These are phyloP conservation scores for Smithornis capensis DNA, from an alignment of 2,113 vertebrate species.

Conservation along the genomic window DNA sequence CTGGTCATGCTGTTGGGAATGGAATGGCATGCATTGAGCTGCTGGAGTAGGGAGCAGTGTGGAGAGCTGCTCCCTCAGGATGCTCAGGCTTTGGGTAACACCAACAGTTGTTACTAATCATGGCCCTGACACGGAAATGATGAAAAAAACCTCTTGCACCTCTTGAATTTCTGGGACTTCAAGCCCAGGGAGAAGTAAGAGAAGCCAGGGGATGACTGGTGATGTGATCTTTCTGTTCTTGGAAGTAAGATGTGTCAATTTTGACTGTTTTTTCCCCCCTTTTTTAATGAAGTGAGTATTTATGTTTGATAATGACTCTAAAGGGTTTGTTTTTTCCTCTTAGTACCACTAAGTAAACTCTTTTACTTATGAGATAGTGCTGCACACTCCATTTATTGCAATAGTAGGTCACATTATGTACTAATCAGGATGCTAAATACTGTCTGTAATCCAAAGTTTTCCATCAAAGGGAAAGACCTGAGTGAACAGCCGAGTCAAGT, in stretches of 20 bases:
- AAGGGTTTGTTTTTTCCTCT: background rate
- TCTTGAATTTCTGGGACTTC: background rate
- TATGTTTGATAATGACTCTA: background rate
- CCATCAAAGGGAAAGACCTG: constrained; percentile 22
- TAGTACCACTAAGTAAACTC: background rate
- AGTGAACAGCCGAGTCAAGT: constrained; percentile 42
- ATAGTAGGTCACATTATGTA: background rate
- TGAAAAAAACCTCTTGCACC: fast-evolving
- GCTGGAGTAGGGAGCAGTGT: fast-evolving
- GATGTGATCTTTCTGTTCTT: too few species aligned
- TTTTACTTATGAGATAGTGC: background rate
- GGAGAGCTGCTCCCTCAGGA: background rate
- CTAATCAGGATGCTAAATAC: constrained; percentile 11
- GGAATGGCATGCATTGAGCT: fast-evolving
- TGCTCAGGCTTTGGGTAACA: background rate
- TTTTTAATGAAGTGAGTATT: background rate
- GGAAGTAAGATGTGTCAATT: background rate
- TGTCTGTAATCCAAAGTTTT: background rate
- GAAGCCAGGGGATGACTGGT: background rate
- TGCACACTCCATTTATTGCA: background rate
- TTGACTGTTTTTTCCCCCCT: fast-evolving
- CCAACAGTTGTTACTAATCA: fast-evolving
- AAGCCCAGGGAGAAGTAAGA: background rate
- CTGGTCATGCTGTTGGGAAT: fast-evolving
- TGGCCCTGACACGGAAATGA: too few species aligned